Evolutionary conservation across 2,888 invertebrate genomes (phyloP), one percentile per base, ranked within the genome.

Genomic region (Atethmia centrago): DNA sequence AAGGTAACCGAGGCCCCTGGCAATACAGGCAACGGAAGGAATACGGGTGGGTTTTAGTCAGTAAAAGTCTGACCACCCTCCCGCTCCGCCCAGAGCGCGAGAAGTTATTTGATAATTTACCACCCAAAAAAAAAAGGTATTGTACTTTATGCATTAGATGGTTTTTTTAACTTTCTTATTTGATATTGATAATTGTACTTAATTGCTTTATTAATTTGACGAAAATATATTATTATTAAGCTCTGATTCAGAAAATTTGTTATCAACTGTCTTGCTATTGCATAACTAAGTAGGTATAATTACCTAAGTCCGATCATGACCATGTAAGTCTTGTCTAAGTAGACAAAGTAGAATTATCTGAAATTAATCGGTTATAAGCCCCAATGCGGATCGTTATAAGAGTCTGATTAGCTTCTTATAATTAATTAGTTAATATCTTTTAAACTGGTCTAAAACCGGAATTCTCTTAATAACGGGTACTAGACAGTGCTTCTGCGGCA

Each of bases 351-450:
- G 16, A 58, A 58, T 47, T 49, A 56, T 51, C 16, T 53, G 25
- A 19, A 64, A 49, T 64, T 62, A 59, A 67, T 74, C 58, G 58
- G 55, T 42, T 72, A 28, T 65, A 78, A 49, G 59, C 51, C 47
- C 14, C 51, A 59, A 71, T 78, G 51, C 8, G 40, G 21, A 62
- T 65, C 65, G 42, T 55, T 19, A 14, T 58, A 40, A 19, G 0
- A 47, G 47, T 63, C 36, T 45, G 51, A 65, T 66, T 36, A 79
- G 45, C 5, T 49, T 56, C 21, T 65, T 45, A 40, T 5, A 47
- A 67, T 67, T 36, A n/a, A n/a, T n/a, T 21, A 21, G 3, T 25
- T 71, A 16, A 19, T 55, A 51, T 69, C n/a, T 53, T 53, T 7
- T 28, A n/a, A 53, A 42, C 40, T 64, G n/a, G 14, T 45, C 12